Evolutionary conservation across 2,888 invertebrate genomes (phyloP).

Genomic region (Cheilosia impressa): DNA sequence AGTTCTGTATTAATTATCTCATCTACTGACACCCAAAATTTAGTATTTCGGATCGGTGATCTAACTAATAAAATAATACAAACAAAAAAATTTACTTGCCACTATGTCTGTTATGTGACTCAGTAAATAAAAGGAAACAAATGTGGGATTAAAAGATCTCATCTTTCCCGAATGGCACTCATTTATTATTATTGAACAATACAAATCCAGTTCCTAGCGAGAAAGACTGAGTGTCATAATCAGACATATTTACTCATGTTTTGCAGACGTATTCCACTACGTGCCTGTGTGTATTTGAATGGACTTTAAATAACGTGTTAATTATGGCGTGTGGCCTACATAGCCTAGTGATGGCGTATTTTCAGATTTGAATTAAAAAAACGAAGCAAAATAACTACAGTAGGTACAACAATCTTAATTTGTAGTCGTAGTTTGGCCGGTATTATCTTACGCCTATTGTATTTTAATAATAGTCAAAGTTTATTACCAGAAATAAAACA

Average conservation of each 20-base stretch:
- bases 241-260: neutral
- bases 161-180: neutral
- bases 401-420: constrained; percentile 4
- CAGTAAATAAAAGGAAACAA: constrained; percentile 8
- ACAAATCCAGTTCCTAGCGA: neutral
- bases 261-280: neutral
- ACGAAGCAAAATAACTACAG: neutral
- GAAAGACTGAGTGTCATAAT: neutral
- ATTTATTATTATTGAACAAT: neutral
- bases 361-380: constrained; percentile 14
- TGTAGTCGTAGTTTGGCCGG: constrained; percentile 21
- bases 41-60: constrained; percentile 24
- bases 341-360: constrained; percentile 13
- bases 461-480: neutral
- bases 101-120: constrained; percentile 9
- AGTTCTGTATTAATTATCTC: too few relatives aligned
- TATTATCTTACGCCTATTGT: neutral
- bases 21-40: neutral
- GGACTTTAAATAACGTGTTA: neutral
- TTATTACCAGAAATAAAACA: neutral
- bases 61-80: constrained; percentile 18
- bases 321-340: neutral
- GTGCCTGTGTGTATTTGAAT: neutral
- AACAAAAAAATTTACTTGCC: constrained; percentile 5
- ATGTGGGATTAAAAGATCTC: constrained; percentile 1